These are phyloP conservation scores for Calonectris borealis DNA, from an alignment of 2,113 vertebrate genomes.

Conservation along the genomic window DNA sequence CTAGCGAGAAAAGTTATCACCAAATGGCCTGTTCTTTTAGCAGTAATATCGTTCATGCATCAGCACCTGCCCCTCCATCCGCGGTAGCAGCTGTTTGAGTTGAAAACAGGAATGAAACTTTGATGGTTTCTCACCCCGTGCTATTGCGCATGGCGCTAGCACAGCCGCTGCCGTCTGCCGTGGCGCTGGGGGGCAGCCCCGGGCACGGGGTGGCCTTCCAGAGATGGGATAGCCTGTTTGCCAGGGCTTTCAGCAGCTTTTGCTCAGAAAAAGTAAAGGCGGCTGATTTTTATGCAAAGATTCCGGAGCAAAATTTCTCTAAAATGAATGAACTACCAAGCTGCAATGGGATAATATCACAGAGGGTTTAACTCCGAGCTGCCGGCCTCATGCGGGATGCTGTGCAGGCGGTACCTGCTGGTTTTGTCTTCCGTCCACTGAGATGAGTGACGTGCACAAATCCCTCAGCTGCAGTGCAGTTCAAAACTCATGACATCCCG, in stretches of 20 bases:
- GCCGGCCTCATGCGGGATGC: background rate
- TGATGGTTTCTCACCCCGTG: constrained; percentile 18
- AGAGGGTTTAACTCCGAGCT: background rate
- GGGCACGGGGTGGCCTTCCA: accelerated
- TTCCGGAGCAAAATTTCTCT: background rate
- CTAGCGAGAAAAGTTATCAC: constrained; percentile 42
- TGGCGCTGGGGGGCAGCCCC: background rate
- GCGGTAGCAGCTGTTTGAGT: constrained; percentile 65
- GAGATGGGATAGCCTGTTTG: too few relatives aligned
- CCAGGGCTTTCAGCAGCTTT: background rate
- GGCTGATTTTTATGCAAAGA: accelerated
- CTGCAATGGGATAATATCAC: accelerated
- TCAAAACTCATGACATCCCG: background rate
- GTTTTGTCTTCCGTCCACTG: background rate
- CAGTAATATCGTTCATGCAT: constrained; percentile 11
- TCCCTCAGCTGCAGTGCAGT: background rate
- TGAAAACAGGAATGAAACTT: constrained; percentile 32
- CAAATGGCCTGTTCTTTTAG: constrained; percentile 42
- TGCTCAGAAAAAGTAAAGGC: background rate
- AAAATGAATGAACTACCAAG: background rate
- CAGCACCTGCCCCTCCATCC: constrained; percentile 60
- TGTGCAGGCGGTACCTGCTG: background rate
- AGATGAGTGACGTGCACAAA: background rate
- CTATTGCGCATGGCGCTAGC: background rate
- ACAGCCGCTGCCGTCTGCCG: background rate